Evolutionary conservation across 2,888 invertebrate species (phyloP).

Genomic region (Scaptomyza polygonia): DNA sequence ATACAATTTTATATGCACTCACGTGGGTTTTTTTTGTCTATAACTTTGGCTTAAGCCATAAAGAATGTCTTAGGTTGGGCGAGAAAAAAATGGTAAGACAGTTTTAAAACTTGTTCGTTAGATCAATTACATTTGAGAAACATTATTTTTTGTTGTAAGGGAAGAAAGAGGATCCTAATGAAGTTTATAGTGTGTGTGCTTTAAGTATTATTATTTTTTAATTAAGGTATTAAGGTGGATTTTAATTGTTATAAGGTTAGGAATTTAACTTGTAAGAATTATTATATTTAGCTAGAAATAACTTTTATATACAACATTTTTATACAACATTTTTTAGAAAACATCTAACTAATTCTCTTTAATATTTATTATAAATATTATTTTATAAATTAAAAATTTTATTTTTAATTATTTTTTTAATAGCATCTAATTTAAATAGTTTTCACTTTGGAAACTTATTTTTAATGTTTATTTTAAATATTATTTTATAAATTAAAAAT

Average conservation of each 20-base stretch:
- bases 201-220: neutral
- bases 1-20: slow-evolving; percentile 3
- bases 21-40: slow-evolving; percentile 47
- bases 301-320: too few species aligned
- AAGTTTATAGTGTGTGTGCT: neutral
- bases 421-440: too few species aligned
- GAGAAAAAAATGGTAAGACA: neutral
- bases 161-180: neutral
- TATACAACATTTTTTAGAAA: too few species aligned
- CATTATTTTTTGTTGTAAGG: neutral
- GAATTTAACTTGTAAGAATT: too few species aligned
- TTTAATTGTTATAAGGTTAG: neutral
- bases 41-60: slow-evolving; percentile 21
- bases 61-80: neutral
- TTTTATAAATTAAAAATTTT: too few species aligned
- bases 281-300: too few species aligned
- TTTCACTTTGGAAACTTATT: too few species aligned
- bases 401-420: too few species aligned
- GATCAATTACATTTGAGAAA: slow-evolving; percentile 1
- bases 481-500: too few species aligned
- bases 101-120: neutral
- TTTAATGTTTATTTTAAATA: too few species aligned
- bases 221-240: neutral
- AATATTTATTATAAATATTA: too few species aligned
- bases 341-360: too few species aligned